These are phyloP conservation scores for Oegoconia quadripuncta DNA, from an alignment of 2,888 invertebrate genomes.

Conservation along the genomic window DNA sequence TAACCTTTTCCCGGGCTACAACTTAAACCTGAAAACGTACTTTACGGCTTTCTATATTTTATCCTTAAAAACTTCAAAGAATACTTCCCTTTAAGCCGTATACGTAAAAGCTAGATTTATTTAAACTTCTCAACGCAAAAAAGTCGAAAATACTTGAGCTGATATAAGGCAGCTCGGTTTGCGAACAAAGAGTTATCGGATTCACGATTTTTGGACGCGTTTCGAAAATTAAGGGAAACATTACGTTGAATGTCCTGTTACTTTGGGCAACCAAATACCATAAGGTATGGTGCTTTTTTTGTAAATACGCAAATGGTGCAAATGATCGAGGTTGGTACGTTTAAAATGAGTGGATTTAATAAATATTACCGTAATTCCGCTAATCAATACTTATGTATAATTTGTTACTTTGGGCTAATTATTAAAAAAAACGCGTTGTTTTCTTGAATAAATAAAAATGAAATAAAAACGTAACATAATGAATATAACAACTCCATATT, in stretches of 20 bases:
- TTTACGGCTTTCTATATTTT: slow-evolving; percentile 49
- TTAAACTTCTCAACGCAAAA: slow-evolving; percentile 18
- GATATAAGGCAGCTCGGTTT: slow-evolving; percentile 41
- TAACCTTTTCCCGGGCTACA: slow-evolving; percentile 53
- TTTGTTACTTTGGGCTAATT: too few species aligned
- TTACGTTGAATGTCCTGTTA: slow-evolving; percentile 47
- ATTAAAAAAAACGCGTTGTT: too few species aligned
- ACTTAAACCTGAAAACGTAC: slow-evolving; percentile 45
- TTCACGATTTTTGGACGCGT: slow-evolving; percentile 57
- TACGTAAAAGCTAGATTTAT: slow-evolving; percentile 9
- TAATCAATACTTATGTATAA: too few species aligned
- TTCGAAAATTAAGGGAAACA: slow-evolving; percentile 48
- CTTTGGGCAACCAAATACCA: too few species aligned
- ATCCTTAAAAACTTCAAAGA: slow-evolving; percentile 18
- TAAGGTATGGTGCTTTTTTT: too few species aligned
- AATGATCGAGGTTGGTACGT: too few species aligned
- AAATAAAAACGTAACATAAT: too few species aligned
- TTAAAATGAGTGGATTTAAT: too few species aligned
- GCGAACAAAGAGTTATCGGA: slow-evolving; percentile 55
- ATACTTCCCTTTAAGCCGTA: slow-evolving; percentile 15
- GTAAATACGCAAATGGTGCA: too few species aligned
- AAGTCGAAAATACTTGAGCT: slow-evolving; percentile 49
- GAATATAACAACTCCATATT: too few species aligned
- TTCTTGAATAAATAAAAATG: too few species aligned
- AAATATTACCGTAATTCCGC: too few species aligned